Base-by-base conservation (phyloP, 2,113 vertebrate species). In the Aramus guarauna region DNA sequence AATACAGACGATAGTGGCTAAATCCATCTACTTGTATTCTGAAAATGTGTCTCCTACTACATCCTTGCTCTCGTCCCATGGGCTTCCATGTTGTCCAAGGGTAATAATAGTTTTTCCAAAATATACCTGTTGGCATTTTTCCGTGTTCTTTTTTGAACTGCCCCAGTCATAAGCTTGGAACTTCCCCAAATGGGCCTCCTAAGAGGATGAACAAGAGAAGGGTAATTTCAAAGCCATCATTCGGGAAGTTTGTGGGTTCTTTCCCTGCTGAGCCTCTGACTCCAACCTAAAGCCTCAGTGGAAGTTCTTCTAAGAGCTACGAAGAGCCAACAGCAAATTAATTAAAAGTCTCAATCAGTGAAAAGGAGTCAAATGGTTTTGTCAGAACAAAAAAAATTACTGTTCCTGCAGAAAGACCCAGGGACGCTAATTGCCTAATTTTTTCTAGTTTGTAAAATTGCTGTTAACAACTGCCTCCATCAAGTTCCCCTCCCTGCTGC, bases 81-180 rank as follows among this genome's bases (percentile, higher is more conserved):
- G 64, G 36, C 23, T 94, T 79, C 27, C 73, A 26, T 43, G 10
- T 39, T 58, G 36, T 45, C 9, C 24, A n/a, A 45, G 19, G 12
- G 10, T 53, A 11, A 32, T 52, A 68, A 68, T 43, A 74, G 15
- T 47, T 84, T 92, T 52, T 85, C 64, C 20, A 75, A 52, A 81
- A 75, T 26, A 67, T 91, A 96, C 93, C 80, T 95, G 92, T n/a
- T 93, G 81, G 36, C 95, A 73, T 85, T 94, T 97, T 78, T 82
- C 66, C 34, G 53, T 53, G 48, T 92, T 95, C 83, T 86, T 92
- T 52, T 90, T 92, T 90, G 69, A 90, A 85, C 73, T 96, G 27
- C 90, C 91, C 77, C 91, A 96, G 84, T 96, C 84, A 85, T 96
- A 97, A 88, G 84, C 94, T 73, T 95, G 93, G 73, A 96, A 95